These are phyloP conservation scores for Drosophila meridionalis DNA, from an alignment of 2,888 invertebrate species.

Conservation along the genomic window DNA sequence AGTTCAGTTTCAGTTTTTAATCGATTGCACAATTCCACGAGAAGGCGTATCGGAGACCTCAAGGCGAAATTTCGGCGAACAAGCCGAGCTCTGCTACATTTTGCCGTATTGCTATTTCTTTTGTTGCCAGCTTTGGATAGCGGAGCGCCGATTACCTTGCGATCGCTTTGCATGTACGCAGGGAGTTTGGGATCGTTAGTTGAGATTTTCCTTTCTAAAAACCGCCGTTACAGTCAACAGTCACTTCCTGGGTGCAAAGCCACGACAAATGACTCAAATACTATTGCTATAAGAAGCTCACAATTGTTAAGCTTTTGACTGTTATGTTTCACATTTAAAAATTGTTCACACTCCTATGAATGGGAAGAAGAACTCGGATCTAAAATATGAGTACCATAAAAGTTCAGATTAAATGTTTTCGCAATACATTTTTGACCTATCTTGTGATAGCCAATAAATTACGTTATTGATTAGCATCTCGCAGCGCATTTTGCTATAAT, in stretches of 20 bases:
- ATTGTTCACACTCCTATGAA: not conserved
- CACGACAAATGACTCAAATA: slow-evolving; percentile 18
- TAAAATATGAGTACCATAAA: not conserved
- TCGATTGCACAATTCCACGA: slow-evolving; percentile 52
- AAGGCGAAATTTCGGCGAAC: slow-evolving; percentile 16
- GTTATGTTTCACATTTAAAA: not conserved
- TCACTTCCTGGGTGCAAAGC: slow-evolving; percentile 53
- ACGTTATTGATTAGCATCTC: slow-evolving; percentile 44
- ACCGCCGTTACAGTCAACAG: slow-evolving; percentile 12
- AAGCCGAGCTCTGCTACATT: slow-evolving; percentile 31
- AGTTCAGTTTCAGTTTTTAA: slow-evolving; percentile 47
- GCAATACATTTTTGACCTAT: slow-evolving; percentile 3
- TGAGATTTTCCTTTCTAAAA: slow-evolving; percentile 65
- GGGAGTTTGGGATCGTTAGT: slow-evolving; percentile 38
- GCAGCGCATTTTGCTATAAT: slow-evolving; percentile 23
- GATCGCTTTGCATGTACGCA: slow-evolving; percentile 50
- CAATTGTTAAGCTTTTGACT: not conserved
- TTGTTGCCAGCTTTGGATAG: slow-evolving; percentile 29
- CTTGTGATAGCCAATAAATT: slow-evolving; percentile 23
- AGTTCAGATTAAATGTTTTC: not conserved
- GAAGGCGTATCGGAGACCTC: slow-evolving; percentile 43
- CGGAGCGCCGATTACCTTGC: slow-evolving; percentile 28
- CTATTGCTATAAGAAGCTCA: slow-evolving; percentile 10
- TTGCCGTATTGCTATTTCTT: slow-evolving; percentile 34
- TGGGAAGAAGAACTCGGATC: not conserved